Evolutionary conservation across 2,113 vertebrate species (phyloP).

Genomic region (Pelobates fuscus): DNA sequence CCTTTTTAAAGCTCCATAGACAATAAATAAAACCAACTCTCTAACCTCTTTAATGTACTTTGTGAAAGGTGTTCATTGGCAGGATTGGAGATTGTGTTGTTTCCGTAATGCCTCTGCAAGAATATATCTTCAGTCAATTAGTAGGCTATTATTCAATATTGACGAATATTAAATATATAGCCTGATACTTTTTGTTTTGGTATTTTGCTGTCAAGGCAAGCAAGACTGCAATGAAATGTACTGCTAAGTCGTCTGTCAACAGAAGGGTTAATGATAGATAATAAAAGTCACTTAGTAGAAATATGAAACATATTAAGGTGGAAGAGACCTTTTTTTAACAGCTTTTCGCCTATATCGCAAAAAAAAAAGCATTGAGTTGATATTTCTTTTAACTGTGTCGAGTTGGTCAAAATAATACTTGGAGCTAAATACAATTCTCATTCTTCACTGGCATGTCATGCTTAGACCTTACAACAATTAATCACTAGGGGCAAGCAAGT

Average conservation of each 20-base stretch:
- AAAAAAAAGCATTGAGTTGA: slow-evolving; percentile 62
- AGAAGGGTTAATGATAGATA: neutral
- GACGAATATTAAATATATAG: slow-evolving; percentile 5
- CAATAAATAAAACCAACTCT: slow-evolving; percentile 32
- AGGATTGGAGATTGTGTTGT: neutral
- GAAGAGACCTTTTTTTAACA: slow-evolving; percentile 37
- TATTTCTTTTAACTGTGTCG: slow-evolving; percentile 54
- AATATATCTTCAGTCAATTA: slow-evolving; percentile 34
- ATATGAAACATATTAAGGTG: slow-evolving; percentile 30
- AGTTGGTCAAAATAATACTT: slow-evolving; percentile 51
- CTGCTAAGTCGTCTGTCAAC: neutral
- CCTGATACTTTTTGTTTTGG: neutral
- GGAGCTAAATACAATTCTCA: slow-evolving; percentile 57
- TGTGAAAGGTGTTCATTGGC: slow-evolving; percentile 8
- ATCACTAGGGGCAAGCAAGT: slow-evolving; percentile 69
- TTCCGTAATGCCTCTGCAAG: neutral
- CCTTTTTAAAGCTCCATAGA: slow-evolving; percentile 34
- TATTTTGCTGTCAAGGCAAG: neutral
- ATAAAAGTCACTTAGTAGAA: neutral
- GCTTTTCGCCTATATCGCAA: slow-evolving; percentile 57
- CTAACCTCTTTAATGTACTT: slow-evolving; percentile 31
- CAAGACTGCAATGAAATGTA: too few relatives aligned
- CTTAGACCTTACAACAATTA: slow-evolving; percentile 71
- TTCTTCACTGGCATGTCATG: slow-evolving; percentile 66
- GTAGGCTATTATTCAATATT: slow-evolving; percentile 16